Evolutionary conservation across 2,113 vertebrate genomes (phyloP).

Genomic region (Microcebus murinus): DNA sequence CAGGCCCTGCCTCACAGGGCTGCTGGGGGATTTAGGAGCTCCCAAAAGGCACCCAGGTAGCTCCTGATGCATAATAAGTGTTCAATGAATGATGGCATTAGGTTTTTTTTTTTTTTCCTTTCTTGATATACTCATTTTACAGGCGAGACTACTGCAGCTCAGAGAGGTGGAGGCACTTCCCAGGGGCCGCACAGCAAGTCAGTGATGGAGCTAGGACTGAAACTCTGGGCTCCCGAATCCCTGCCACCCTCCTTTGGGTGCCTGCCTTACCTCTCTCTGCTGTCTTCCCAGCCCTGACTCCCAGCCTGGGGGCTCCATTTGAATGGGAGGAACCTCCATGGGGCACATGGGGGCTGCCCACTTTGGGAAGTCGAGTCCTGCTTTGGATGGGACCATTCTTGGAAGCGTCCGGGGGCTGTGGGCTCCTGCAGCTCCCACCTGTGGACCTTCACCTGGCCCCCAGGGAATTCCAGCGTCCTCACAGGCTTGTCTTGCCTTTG

Average conservation of each 20-base stretch:
- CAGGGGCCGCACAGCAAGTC: background rate
- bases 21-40: background rate
- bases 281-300: background rate
- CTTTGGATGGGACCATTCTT: background rate
- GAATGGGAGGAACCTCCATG: background rate
- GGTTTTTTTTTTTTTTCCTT: background rate
- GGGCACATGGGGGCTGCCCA: background rate
- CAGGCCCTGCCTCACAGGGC: too few relatives aligned
- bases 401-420: too few relatives aligned
- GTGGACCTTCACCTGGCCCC: background rate
- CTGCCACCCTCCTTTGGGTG: too few relatives aligned
- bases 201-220: background rate
- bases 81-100: background rate
- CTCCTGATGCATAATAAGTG: background rate
- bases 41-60: accelerated
- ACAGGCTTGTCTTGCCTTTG: background rate
- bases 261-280: too few relatives aligned
- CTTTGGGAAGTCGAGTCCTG: background rate
- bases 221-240: background rate
- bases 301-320: background rate
- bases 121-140: background rate
- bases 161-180: background rate
- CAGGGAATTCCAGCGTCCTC: background rate
- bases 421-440: background rate
- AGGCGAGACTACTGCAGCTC: background rate